Base-by-base conservation (phyloP, 2,113 vertebrate genomes). In the Stomatorhinus ivindoensis region DNA sequence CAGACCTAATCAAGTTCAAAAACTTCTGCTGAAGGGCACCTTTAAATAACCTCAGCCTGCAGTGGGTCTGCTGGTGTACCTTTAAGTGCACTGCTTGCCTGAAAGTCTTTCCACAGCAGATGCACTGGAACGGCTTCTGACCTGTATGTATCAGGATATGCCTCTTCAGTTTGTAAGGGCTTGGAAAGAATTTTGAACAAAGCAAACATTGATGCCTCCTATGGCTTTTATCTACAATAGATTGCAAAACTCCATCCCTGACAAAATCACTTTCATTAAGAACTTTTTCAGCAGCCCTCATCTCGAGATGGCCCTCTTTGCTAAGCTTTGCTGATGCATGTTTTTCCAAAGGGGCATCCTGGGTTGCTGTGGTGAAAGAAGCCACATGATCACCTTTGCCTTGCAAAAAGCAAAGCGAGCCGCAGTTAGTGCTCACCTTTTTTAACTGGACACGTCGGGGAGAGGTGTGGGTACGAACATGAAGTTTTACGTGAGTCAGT, bases 401-500 rank as follows among this genome's bases (percentile, higher is more conserved):
- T 51, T 55, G 19, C 6, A 7, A n/a, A 17, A 21, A 31, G 35
- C 3, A 17, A 42, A 85, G 24, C 15, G 51, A 17, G 35, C 35
- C 8, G 10, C 35, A 2, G 31, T 55, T 24, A 10, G 19, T 7
- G 9, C 42, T 19, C 21, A 35, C 3, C 11, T 61, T 85, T 47
- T 47, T 89, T 51, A 50, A 44, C 51, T 46, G 80, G 6, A 42
- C 21, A 46, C 7, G 90, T 85, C 73, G 91, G 19, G 91, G 89
- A 50, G 95, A 95, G 91, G 89, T 90, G 90, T 97, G 96, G 90
- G 95, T 96, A 86, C 94, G 93, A 89, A 93, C 94, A 92, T 97
- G 96, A 90, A 96, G 94, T 94, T 97, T 97, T 92, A 97, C 94
- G 91, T 97, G 96, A 3, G 95, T 93, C 65, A 94, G 94, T 92